Evolutionary conservation across 1,140 invertebrate genomes (phyloP).

Genomic region (Drosophila saltans): DNA sequence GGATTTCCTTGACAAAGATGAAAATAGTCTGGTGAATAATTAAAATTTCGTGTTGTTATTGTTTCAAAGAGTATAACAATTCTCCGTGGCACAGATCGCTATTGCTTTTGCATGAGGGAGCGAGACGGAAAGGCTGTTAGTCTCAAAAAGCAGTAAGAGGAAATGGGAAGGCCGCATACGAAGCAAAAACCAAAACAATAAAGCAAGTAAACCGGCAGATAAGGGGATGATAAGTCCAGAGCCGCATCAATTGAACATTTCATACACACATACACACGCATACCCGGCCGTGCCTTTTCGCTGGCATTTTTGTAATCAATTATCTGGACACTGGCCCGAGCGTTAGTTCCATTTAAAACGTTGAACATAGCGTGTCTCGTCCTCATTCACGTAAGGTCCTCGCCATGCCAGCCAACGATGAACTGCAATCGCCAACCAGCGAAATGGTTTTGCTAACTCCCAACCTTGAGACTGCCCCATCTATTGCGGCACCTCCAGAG

Average conservation of each 20-base stretch:
- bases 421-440: slow-evolving; percentile 79
- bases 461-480: slow-evolving; percentile 53
- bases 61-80: neutral
- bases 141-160: slow-evolving; percentile 1
- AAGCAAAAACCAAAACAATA: slow-evolving; percentile 62
- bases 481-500: slow-evolving; percentile 17
- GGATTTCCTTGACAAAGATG: neutral
- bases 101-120: slow-evolving; percentile 40
- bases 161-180: slow-evolving; percentile 35
- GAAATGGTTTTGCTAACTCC: slow-evolving; percentile 81
- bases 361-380: slow-evolving; percentile 58
- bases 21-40: neutral
- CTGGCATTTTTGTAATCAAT: slow-evolving; percentile 60
- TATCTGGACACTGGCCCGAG: slow-evolving; percentile 56
- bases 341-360: slow-evolving; percentile 39
- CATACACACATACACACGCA: slow-evolving; percentile 22
- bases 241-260: slow-evolving; percentile 40
- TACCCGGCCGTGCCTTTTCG: slow-evolving; percentile 29
- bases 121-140: slow-evolving; percentile 13
- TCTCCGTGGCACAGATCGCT: slow-evolving; percentile 14
- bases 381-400: slow-evolving; percentile 24
- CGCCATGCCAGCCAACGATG: slow-evolving; percentile 57
- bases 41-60: slow-evolving; percentile 6
- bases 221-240: slow-evolving; percentile 49
- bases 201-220: slow-evolving; percentile 58